Evolutionary conservation across 1,140 invertebrate genomes (phyloP), one percentile per base, ranked within the genome.

Genomic region (Rhyacophila brunnea): DNA sequence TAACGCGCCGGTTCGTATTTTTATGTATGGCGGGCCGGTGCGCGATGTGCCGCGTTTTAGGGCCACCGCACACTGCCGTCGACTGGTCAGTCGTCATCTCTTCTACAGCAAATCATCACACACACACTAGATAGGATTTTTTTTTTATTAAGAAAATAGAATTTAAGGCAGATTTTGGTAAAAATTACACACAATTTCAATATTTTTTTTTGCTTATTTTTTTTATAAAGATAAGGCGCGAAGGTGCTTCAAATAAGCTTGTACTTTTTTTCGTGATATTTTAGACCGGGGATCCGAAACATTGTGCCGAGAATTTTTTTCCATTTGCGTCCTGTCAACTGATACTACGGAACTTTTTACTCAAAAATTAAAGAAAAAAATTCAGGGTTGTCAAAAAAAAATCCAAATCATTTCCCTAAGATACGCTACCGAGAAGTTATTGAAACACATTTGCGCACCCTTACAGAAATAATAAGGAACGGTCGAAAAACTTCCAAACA

Each of bases 241-340:
- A 83, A 85, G 82, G 83, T 85, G 83, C 82, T 84, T 84, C 80
- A 83, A 85, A 81, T 82, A 84, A 84, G 82, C 82, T 85, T 85
- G 83, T 85, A 85, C 83, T 85, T 83, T 83, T 83, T 65, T 82
- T 81, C 78, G 77, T 84, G 82, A 83, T 83, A 83, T 71, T 71
- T 72, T 74, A 60, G 58, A 60, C 50, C 58, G 58, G 58, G 56
- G 58, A 51, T 54, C 58, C 58, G 58, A 60, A 52, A 52, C 53
- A 48, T 58, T 38, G 23, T 28, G 49, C 50, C 49, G 36, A 56
- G 53, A 56, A 56, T 2, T 40, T 40, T 40, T 13, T 4, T 40
- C 45, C 40, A 40, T 34, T 45, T 32, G 32, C 35, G 52, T 54
- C 42, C 43, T 45, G 52, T 45, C 44, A 54, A 28, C 28, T 51